Evolutionary conservation across 2,797 vertebrate genomes (phyloP).

Genomic region (Microhierax caerulescens): DNA sequence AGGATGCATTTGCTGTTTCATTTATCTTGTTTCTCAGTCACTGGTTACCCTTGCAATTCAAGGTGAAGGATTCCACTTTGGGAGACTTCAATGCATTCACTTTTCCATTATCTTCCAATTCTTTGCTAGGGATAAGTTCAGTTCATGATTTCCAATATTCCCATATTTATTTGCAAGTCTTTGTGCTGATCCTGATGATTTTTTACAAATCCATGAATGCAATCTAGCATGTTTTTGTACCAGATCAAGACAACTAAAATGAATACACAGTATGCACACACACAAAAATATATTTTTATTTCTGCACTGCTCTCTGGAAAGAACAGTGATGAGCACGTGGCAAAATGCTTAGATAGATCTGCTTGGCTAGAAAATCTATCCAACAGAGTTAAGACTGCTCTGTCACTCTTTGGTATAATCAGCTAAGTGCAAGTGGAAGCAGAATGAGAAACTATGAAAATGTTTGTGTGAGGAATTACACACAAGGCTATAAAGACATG

Average conservation of each 20-base stretch:
- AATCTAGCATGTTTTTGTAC: background rate
- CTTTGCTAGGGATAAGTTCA: background rate
- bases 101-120: background rate
- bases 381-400: background rate
- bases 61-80: background rate
- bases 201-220: background rate
- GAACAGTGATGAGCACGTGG: fast-evolving
- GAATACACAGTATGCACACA: background rate
- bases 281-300: background rate
- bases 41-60: background rate
- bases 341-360: background rate
- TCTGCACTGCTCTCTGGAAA: background rate
- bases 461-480: background rate
- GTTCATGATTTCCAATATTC: background rate
- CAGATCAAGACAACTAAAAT: background rate
- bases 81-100: background rate
- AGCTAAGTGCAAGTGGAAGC: background rate
- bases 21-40: background rate
- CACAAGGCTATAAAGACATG: background rate
- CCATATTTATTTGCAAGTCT: background rate
- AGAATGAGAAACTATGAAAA: background rate
- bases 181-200: background rate
- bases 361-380: background rate
- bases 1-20: background rate
- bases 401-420: background rate